Percentiles rank a stretch among this genome's conserved stretches.
phyloP scores from a whole-genome alignment of 2,113 vertebrate genomes.

The Hypanus sabinus region DNA sequence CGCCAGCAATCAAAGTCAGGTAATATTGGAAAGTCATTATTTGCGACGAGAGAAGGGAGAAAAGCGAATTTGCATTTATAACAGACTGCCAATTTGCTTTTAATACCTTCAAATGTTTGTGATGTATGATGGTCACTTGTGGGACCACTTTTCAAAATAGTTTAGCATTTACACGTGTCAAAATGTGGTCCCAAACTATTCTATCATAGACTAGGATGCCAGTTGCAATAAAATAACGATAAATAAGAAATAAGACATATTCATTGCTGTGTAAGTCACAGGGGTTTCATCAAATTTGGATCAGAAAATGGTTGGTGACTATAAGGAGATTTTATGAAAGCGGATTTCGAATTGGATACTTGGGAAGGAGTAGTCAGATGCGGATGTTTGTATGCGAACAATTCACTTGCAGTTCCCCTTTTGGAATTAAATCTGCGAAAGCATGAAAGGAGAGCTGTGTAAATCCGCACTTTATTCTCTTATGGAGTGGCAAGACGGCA shows the following conservation, averaged over 20 bases:
- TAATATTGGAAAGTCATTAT: conserved; percentile 45
- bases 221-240: neutral
- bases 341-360: neutral
- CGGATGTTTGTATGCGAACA: neutral
- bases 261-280: too few relatives aligned
- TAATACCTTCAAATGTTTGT: neutral
- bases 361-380: neutral
- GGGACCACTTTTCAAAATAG: neutral
- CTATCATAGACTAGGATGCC: neutral
- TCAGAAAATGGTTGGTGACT: neutral
- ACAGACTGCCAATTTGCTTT: neutral
- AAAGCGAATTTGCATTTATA: neutral
- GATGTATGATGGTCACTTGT: neutral
- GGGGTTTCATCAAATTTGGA: neutral
- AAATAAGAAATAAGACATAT: too few relatives aligned
- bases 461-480: neutral
- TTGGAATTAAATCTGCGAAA: neutral
- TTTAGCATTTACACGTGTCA: neutral
- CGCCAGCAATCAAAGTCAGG: conserved; percentile 66
- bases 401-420: neutral
- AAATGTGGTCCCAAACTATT: neutral
- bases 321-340: neutral
- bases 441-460: neutral
- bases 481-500: too few relatives aligned
- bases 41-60: neutral